These are phyloP conservation scores for Vipera ursinii DNA, from an alignment of 2,797 vertebrate species.

Conservation along the genomic window DNA sequence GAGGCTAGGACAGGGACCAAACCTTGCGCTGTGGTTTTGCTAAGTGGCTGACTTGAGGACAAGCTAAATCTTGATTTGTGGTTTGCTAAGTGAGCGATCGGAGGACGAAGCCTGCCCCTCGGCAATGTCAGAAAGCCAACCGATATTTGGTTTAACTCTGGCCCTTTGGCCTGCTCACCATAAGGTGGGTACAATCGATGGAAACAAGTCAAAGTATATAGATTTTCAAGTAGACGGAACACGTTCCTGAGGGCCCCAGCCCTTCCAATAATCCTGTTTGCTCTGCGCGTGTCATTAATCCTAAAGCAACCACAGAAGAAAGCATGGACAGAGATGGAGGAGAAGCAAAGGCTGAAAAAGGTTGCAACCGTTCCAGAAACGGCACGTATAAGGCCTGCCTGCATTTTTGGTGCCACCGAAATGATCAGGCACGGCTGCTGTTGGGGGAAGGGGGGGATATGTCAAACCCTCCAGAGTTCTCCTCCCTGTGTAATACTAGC, in stretches of 20 bases:
- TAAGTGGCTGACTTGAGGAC: background rate
- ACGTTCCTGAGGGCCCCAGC: background rate
- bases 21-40: background rate
- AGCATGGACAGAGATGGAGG: background rate
- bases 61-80: background rate
- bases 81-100: background rate
- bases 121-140: background rate
- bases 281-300: background rate
- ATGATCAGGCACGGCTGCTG: background rate
- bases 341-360: background rate
- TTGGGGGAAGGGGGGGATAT: no score
- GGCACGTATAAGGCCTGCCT: background rate
- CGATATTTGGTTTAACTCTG: background rate
- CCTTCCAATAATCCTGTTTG: background rate
- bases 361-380: background rate
- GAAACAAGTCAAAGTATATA: background rate
- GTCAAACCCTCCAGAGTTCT: background rate
- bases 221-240: background rate
- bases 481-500: no score
- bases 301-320: background rate
- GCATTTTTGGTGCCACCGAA: background rate
- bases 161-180: background rate
- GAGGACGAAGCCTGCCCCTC: background rate
- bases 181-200: slow-evolving; percentile 5
- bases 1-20: background rate